Conservation (phyloP, 2,113 vertebrate genomes). For the Alaudala cheleensis region DNA sequence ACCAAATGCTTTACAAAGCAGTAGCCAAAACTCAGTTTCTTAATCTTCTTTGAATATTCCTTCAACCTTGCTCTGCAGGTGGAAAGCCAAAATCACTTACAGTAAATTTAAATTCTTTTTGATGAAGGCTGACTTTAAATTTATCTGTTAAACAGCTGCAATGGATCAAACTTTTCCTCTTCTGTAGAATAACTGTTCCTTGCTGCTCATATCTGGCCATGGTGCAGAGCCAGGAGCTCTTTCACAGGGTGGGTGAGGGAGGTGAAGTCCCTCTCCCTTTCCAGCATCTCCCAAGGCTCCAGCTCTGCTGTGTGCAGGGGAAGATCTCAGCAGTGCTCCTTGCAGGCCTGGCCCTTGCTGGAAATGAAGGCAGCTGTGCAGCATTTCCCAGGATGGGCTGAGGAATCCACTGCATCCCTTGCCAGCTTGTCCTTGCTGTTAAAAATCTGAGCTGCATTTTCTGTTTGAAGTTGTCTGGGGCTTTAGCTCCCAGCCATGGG, state of each 20-base stretch:
- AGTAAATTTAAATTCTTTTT: neutral
- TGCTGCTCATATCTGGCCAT: accelerated
- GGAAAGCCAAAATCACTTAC: neutral
- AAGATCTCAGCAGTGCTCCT: neutral
- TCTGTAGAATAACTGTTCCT: neutral
- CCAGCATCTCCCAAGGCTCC: accelerated
- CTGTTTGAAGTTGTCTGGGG: neutral
- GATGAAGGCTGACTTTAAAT: neutral
- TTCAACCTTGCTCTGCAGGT: neutral
- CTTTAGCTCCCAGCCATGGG: neutral
- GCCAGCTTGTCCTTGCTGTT: neutral
- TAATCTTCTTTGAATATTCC: neutral
- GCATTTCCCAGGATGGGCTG: neutral
- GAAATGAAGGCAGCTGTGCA: neutral
- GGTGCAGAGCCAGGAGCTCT: neutral
- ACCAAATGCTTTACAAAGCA: neutral
- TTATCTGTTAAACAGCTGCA: neutral
- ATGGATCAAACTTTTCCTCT: neutral
- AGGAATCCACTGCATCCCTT: neutral
- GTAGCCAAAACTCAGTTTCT: neutral
- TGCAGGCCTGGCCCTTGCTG: neutral
- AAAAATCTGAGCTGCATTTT: neutral
- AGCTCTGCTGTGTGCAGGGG: neutral
- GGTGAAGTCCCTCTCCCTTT: neutral
- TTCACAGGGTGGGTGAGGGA: accelerated